A percentile compares a stretch with the other conserved stretches of the same genome.
Evolutionary conservation across 2,797 vertebrate species (phyloP).

Genomic region (Mallotus villosus): DNA sequence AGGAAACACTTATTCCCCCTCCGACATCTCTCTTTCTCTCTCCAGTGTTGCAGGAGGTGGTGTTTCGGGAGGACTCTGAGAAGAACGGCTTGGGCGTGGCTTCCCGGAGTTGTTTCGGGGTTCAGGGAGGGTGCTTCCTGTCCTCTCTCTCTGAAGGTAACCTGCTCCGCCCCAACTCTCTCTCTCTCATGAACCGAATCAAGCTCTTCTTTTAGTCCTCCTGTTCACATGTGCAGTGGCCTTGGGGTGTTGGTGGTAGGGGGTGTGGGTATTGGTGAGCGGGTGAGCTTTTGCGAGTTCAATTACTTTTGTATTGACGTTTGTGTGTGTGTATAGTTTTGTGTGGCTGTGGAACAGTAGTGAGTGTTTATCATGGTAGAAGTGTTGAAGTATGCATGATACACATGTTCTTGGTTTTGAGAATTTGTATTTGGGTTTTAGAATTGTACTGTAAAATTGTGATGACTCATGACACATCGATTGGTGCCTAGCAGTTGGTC

Average conservation of each 20-base stretch:
- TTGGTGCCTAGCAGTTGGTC: too few species aligned
- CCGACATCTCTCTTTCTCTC: conserved; percentile 67
- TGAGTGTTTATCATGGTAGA: background rate
- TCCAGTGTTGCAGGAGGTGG: conserved; percentile 82
- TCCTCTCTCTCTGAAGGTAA: conserved; percentile 82
- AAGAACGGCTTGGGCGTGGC: conserved; percentile 79
- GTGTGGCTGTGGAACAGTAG: conserved; percentile 9
- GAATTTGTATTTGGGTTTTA: background rate
- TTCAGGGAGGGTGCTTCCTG: conserved; percentile 84
- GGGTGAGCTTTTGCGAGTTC: background rate
- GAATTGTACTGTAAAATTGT: too few species aligned
- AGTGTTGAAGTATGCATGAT: background rate
- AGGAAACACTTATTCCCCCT: conserved; percentile 44
- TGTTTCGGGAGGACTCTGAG: conserved; percentile 83
- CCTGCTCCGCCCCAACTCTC: conserved; percentile 24
- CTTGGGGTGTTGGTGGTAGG: conserved; percentile 7
- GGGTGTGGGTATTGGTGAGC: conserved; percentile 4
- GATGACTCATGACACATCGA: too few species aligned
- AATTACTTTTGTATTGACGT: background rate
- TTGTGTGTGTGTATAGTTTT: conserved; percentile 25
- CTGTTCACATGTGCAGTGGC: conserved; percentile 10
- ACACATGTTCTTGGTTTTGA: background rate
- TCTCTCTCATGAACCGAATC: background rate
- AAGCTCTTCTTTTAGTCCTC: conserved; percentile 18
- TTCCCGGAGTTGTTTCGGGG: conserved; percentile 81